Evolutionary conservation across 2,888 invertebrate genomes (phyloP).

Genomic region (Eupeodes luniger): DNA sequence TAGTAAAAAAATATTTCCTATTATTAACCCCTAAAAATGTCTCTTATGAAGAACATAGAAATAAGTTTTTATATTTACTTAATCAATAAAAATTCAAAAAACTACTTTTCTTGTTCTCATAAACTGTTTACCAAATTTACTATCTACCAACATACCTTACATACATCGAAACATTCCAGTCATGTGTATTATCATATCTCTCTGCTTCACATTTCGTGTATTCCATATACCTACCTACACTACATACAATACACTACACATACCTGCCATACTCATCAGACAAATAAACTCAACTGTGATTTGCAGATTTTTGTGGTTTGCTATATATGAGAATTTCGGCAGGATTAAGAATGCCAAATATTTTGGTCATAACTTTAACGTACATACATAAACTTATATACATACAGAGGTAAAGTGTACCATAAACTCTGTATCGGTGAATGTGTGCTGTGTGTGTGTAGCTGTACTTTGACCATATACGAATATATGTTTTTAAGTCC

Average conservation of each 20-base stretch:
- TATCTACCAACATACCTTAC: background rate
- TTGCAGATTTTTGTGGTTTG: conserved; percentile 64
- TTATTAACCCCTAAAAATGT: no score
- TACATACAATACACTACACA: conserved; percentile 1
- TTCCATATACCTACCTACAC: background rate
- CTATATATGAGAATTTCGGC: conserved; percentile 16
- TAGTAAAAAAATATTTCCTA: no score
- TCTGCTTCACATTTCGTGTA: conserved; percentile 17
- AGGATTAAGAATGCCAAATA: conserved; percentile 8
- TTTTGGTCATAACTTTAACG: conserved; percentile 3
- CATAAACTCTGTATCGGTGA: background rate
- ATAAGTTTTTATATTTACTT: background rate
- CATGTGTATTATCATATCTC: conserved; percentile 28
- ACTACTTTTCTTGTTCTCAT: conserved; percentile 8
- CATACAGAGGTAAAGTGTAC: background rate
- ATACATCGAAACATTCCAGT: background rate
- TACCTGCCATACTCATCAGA: background rate
- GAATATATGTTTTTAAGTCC: conserved; percentile 18
- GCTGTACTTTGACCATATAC: conserved; percentile 6
- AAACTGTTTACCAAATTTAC: conserved; percentile 19
- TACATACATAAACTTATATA: background rate
- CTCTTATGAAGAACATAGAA: no score
- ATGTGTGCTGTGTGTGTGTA: conserved; percentile 11
- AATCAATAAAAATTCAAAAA: background rate
- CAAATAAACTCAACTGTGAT: conserved; percentile 52